Evolutionary conservation across 2,797 vertebrate genomes (phyloP), one percentile per base, ranked within the genome.

Genomic region (Sebastes kiyomatsui): DNA sequence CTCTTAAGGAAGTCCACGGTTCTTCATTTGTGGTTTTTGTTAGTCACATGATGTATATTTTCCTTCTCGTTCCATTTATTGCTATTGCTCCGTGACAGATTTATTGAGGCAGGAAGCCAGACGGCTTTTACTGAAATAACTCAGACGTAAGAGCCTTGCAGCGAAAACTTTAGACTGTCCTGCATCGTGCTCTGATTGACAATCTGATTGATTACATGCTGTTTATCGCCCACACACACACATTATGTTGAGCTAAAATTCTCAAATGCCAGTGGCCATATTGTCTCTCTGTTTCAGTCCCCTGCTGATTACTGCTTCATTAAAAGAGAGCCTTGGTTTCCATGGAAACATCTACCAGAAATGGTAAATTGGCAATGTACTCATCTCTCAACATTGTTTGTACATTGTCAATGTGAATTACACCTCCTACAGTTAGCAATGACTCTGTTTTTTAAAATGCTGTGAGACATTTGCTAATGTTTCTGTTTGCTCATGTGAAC

Each of bases 301-400:
- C 81, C 87, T 85, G 87, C 80, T 87, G 90, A 93, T 90, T 90
- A 80, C 33, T 35, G 79, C 88, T 82, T 91, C 84, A 90, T 93
- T 89, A 93, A 90, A 81, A 89, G 54, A 87, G 73, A 85, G 64
- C 84, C 46, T 30, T 60, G 65, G 92, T 93, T 91, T 75, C 91
- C 84, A 93, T 92, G 85, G 92, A 87, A 90, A 94, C 88, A 38
- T 80, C 74, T 67, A 74, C 66, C 80, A 82, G 75, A 86, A 78
- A 89, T 84, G 84, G 64, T 88, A 77, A 88, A 89, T 67, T 61
- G 80, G 83, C 72, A 77, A 83, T 55, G 58, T 73, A 49, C 70
- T 86, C 61, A 64, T 87, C 61, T 85, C 77, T 79, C 72, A n/a
- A 56, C 83, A 65, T 76, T 72, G 67, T 75, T 33, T 2, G 67